Evolutionary conservation across 1,140 invertebrate genomes (phyloP), one percentile per base, ranked within the genome.

Genomic region (Saxidomus purpurata): DNA sequence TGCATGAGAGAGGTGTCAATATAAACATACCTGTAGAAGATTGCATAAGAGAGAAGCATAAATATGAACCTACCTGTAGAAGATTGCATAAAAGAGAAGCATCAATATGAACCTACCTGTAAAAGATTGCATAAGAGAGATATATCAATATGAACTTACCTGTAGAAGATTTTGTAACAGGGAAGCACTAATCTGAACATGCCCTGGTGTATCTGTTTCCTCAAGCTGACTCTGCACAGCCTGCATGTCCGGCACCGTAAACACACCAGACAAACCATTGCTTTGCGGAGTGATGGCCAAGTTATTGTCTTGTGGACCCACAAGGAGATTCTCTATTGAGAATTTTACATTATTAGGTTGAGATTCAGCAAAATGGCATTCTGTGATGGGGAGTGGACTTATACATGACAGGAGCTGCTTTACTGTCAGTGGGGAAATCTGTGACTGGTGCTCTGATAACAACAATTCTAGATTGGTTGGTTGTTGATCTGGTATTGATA

Each of bases 181-280:
- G 13, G 86, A 61, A 2, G 76, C 76, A 81, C 86, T 88, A 28
- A 88, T 88, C 76, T 88, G 86, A 22, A 88, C 59, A 67, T 79
- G 71, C 19, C 86, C 86, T n/a, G 86, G 86, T 19, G 63, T 88
- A 36, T 88, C 74, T 17, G 74, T 22, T 19, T 80, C 86, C 49
- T 88, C 71, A 9, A 88, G 31, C 22, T 85, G 63, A 28, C 25
- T 81, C 36, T 88, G 86, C 17, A 80, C 61, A 38, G 61, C 47
- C 15, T 67, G 47, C 82, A 67, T 67, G 22, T 84, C 61, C n/a
- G 67, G 25, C 22, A 15, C 13, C 0, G 85, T 19, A 61, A 79
- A 63, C 36, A 47, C 43, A n/a, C 61, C 19, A 0, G 43, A 25
- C 25, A 38, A 28, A 31, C 36, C 47, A 28, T 38, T 82, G 34